These are phyloP conservation scores for Ivindomyrus marchei DNA, from an alignment of 2,113 vertebrate genomes.

Conservation along the genomic window DNA sequence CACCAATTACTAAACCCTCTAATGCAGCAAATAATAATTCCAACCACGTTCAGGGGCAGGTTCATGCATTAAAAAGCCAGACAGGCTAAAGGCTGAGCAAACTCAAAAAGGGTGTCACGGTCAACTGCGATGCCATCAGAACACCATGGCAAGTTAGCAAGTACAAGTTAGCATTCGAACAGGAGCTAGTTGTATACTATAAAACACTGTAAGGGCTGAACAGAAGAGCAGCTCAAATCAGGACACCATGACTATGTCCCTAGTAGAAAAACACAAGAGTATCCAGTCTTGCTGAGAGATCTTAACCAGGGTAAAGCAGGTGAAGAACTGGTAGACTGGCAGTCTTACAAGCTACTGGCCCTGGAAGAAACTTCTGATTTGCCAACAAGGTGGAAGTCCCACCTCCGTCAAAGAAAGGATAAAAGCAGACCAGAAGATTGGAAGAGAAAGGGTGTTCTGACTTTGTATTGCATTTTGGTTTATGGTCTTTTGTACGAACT, in stretches of 20 bases:
- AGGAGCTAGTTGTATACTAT: neutral
- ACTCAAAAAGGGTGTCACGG: neutral
- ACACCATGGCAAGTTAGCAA: neutral
- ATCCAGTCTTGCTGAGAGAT: neutral
- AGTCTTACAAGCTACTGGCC: neutral
- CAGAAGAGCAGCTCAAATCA: neutral
- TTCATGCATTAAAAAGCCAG: constrained; percentile 56
- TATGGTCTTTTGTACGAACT: neutral
- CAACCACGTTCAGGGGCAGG: constrained; percentile 23
- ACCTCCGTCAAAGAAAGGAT: neutral
- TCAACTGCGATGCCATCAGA: neutral
- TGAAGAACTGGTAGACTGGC: neutral
- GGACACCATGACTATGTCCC: neutral
- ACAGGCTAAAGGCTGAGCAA: constrained; percentile 28
- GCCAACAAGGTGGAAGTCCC: neutral
- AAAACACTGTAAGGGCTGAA: neutral
- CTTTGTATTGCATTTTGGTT: neutral
- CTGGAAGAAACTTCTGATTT: neutral
- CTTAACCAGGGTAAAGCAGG: neutral
- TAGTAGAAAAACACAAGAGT: neutral
- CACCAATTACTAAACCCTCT: constrained; percentile 56
- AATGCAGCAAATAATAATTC: constrained; percentile 46
- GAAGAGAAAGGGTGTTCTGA: neutral
- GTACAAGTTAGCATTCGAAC: neutral
- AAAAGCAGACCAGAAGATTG: neutral